phyloP scores from a whole-genome alignment of 2,888 invertebrate genomes.

The Pollenia angustigena region DNA sequence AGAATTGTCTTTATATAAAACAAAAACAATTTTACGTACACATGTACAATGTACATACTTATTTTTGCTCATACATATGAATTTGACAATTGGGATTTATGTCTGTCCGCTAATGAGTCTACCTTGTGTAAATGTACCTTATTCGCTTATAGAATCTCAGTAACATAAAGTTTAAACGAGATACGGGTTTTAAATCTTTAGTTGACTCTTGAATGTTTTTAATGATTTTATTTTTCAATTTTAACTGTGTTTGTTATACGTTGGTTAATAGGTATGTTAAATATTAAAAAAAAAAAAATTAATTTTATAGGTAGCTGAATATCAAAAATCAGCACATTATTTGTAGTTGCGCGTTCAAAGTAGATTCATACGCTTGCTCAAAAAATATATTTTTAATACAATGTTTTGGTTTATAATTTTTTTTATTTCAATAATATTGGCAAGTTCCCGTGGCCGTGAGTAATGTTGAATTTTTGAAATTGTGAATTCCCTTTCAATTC shows the following conservation, averaged over 20 bases:
- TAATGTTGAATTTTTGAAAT: neutral
- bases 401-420: conserved; percentile 45
- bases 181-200: neutral
- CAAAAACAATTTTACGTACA: neutral
- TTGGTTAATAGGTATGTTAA: neutral
- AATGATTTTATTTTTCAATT: neutral
- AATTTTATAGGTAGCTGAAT: neutral
- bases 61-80: neutral
- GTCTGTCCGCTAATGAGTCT: no score
- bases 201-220: neutral
- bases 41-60: neutral
- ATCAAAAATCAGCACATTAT: conserved; percentile 21
- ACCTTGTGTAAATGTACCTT: no score
- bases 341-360: conserved; percentile 11
- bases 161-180: neutral
- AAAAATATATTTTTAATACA: conserved; percentile 8
- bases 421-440: neutral
- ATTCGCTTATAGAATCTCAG: neutral
- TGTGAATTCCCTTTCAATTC: neutral
- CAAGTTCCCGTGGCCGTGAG: conserved; percentile 43
- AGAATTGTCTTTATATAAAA: neutral
- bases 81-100: neutral
- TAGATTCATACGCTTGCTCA: neutral
- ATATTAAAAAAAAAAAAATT: conserved; percentile 21
- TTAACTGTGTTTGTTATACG: neutral